A percentile compares a stretch with the other conserved stretches of the same genome.
phyloP scores from a whole-genome alignment of 2,113 vertebrate genomes.

The Halichoerus grypus region DNA sequence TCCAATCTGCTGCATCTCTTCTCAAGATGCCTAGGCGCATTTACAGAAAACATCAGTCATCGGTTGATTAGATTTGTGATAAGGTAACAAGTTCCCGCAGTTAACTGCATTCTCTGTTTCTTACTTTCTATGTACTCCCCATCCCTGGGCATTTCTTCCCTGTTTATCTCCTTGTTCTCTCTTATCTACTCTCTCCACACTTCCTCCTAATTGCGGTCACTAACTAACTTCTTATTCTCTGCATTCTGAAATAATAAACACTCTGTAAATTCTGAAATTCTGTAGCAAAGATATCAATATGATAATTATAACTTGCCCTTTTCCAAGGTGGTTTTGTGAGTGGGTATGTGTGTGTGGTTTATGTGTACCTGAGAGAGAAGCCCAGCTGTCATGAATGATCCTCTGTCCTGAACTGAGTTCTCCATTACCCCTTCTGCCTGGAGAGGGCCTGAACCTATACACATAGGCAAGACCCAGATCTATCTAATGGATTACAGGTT shows the following conservation, averaged over 20 bases:
- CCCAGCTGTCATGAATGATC: rapidly evolving
- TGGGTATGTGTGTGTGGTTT: not conserved
- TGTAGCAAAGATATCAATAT: not conserved
- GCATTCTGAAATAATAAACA: not conserved
- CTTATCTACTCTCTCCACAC: not conserved
- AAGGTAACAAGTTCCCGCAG: not conserved
- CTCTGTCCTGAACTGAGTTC: not conserved
- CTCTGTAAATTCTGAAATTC: not conserved
- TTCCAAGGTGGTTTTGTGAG: not conserved
- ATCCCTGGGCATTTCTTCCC: not conserved
- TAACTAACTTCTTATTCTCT: not conserved
- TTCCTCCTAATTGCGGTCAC: not conserved
- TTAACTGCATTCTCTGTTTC: not conserved
- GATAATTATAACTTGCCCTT: not conserved
- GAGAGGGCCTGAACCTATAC: not conserved
- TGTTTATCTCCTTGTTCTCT: not conserved
- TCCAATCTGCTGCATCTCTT: not conserved
- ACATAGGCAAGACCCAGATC: not conserved
- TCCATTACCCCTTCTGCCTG: not conserved
- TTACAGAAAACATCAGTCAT: not conserved
- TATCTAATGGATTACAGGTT: not conserved
- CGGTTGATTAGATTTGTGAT: not conserved
- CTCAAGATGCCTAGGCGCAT: not conserved
- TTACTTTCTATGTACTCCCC: not conserved
- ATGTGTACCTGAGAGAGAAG: not conserved